phyloP scores from a whole-genome alignment of 2,797 vertebrate genomes.

The Macrochelys suwanniensis region DNA sequence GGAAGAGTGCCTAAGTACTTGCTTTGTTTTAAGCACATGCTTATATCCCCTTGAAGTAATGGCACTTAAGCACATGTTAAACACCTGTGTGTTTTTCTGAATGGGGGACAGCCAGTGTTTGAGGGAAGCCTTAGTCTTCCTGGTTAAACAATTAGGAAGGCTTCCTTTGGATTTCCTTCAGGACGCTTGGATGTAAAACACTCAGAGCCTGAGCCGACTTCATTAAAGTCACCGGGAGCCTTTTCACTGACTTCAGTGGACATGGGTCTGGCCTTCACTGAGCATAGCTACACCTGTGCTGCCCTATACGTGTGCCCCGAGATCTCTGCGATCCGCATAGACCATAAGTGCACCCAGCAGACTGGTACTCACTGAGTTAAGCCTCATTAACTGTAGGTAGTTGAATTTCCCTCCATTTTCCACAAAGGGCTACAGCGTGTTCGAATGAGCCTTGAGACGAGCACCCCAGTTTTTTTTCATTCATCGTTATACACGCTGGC shows the following conservation, averaged over 20 bases:
- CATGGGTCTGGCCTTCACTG: not conserved
- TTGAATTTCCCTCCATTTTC: accelerated
- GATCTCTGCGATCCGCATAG: accelerated
- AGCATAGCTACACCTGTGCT: not conserved
- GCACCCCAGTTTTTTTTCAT: not conserved
- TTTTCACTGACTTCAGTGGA: not conserved
- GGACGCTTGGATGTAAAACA: slow-evolving; percentile 7
- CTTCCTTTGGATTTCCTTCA: not conserved
- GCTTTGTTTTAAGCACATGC: not conserved
- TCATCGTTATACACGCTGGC: not conserved
- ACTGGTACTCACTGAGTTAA: not conserved
- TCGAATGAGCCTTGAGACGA: not conserved
- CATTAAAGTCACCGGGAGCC: not conserved
- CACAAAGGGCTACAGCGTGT: accelerated
- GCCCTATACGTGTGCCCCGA: accelerated
- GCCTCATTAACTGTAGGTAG: accelerated
- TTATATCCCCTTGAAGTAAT: not conserved
- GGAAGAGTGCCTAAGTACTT: not conserved
- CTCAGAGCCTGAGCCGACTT: accelerated
- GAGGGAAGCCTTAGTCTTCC: not conserved
- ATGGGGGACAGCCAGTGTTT: not conserved
- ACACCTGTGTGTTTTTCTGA: not conserved
- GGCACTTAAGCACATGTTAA: not conserved
- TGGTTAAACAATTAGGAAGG: slow-evolving; percentile 12
- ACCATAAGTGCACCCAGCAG: accelerated